Evolutionary conservation across 2,888 invertebrate species (phyloP).

Genomic region (Philopedon plagiatum): DNA sequence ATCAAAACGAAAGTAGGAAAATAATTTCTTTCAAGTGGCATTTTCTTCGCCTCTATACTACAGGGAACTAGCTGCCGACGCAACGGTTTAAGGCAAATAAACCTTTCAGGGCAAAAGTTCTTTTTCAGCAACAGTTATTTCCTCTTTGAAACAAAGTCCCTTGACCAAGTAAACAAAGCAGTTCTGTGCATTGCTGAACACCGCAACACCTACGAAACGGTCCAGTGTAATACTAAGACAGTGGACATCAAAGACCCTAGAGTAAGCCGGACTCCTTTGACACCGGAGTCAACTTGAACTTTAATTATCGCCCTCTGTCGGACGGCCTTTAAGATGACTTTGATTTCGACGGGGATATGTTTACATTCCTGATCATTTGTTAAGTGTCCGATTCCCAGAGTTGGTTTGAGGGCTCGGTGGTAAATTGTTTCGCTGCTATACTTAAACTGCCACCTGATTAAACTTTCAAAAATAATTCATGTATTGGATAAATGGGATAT

Average conservation of each 20-base stretch:
- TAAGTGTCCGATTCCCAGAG: conserved; percentile 42
- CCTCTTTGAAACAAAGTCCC: conserved; percentile 53
- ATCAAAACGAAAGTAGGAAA: conserved; percentile 42
- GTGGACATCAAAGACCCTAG: conserved; percentile 60
- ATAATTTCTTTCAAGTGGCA: conserved; percentile 59
- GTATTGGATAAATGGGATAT: no score
- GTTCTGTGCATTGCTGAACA: conserved; percentile 67
- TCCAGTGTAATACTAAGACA: conserved; percentile 67
- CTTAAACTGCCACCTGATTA: background rate
- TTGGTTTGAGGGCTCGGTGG: background rate
- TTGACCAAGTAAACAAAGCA: conserved; percentile 49
- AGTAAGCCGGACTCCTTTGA: conserved; percentile 66
- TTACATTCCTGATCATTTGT: conserved; percentile 50
- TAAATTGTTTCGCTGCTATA: background rate
- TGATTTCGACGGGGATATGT: conserved; percentile 30
- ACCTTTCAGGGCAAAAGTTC: conserved; percentile 17
- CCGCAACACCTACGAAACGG: conserved; percentile 68
- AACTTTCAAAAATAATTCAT: no score
- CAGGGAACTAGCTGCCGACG: conserved; percentile 17
- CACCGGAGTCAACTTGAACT: conserved; percentile 67
- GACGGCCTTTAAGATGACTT: conserved; percentile 48
- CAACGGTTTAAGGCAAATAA: conserved; percentile 33
- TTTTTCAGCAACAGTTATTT: conserved; percentile 43
- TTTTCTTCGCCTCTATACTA: conserved; percentile 54
- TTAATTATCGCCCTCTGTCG: conserved; percentile 68